Evolutionary conservation across 2,888 invertebrate genomes (phyloP).

Genomic region (Lepidochrysops patricia): DNA sequence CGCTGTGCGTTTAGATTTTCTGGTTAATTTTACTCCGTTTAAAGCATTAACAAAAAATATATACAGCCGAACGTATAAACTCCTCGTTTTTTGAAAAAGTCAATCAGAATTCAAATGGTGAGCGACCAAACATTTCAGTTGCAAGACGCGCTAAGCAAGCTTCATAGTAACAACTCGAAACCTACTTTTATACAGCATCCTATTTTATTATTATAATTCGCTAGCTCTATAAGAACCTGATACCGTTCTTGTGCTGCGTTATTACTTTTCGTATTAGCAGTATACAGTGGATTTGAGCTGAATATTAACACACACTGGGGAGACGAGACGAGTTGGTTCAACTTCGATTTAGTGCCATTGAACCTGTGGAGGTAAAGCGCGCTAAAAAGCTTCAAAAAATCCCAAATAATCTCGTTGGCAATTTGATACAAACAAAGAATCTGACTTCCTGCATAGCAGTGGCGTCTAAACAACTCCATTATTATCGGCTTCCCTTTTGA

Average conservation of each 20-base stretch:
- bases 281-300: constrained; percentile 3
- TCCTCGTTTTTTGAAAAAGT: no score
- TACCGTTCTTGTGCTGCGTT: background rate
- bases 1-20: no score
- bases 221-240: background rate
- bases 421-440: background rate
- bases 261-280: background rate
- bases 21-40: no score
- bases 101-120: no score
- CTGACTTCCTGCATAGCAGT: background rate
- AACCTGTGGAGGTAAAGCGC: background rate
- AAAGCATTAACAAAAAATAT: no score
- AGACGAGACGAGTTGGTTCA: background rate
- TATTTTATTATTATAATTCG: background rate
- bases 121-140: no score
- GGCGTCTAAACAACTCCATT: no score
- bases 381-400: background rate
- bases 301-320: background rate
- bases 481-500: no score
- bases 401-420: background rate
- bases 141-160: no score
- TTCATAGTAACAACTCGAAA: no score
- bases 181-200: no score
- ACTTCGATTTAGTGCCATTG: constrained; percentile 2
- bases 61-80: no score